Base-by-base conservation (phyloP, 1,140 invertebrate genomes). In the Drosophila oshimai region DNA sequence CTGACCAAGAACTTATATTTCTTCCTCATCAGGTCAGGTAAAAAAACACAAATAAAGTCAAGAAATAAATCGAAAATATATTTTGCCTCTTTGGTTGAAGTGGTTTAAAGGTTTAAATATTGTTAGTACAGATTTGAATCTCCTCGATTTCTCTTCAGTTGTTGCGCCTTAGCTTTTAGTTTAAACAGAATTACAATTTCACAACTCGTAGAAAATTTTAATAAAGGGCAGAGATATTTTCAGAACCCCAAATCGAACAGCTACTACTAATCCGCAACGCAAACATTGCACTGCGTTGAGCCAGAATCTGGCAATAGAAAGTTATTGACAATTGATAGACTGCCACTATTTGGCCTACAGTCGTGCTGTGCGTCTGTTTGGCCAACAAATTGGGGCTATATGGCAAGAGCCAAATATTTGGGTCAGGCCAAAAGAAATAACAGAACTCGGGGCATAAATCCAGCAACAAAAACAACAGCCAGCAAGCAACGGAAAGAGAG, bases 341-440 rank as follows among this genome's bases (percentile, higher is more conserved):
- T 50, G 50, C 55, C 49, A 65, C 33, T 45, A 71, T 69, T 51
- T 36, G 70, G 67, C 53, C 24, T 53, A 31, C 22, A 26, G 31
- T 24, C 37, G 57, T 37, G 33, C 42, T 33, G 28, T 55, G 37
- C 72, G 71, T 74, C 58, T 74, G 37, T 73, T 73, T 71, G 62
- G 33, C 70, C 39, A 75, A 61, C 60, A 72, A 81, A 74, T 73
- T 74, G 70, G 58, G 70, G 42, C 69, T 73, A 36, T 46, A 71
- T 71, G 67, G 67, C 50, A 24, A 64, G 41, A 86, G 44, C 60
- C 62, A 67, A 65, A 65, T 65, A 87, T 77, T 87, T 71, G 70
- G 81, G 81, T 87, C 83, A 86, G 58, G 50, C 62, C 65, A 45
- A 74, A 53, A 81, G 67, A 87, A 73, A 87, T 87, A 87, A 87